Base-by-base conservation (phyloP, 2,888 invertebrate species). In the Margaritifera margaritifera region DNA sequence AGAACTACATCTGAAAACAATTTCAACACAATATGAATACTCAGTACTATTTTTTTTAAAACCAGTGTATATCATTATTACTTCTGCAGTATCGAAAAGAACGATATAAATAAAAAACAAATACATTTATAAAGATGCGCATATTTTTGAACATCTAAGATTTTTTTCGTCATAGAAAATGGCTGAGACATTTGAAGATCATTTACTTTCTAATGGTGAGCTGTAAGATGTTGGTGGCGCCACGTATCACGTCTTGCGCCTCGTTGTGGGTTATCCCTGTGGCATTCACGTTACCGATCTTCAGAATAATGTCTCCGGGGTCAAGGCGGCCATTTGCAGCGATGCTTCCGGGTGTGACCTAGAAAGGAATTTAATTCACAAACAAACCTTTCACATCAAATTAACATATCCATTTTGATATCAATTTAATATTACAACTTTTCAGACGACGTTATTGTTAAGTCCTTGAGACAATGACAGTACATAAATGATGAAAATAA, bases 261-360 rank as follows among this genome's bases (percentile, higher is more conserved):
- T 89, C 85, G 58, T 73, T 79, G 70, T 88, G 87, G 24, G 86
- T 82, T 52, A 89, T 79, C 56, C 81, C 76, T 18, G 78, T 77
- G 2, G 89, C 86, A 68, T 86, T 83, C n/a, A 81, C 81, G 69
- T 84, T 86, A 6, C 85, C 87, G 22, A 89, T 86, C 75, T 86
- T 84, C 58, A 87, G 74, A 54, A 89, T 81, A 55, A 86, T 76
- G 75, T 89, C 89, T 24, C 88, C 89, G 6, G 79, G 76, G 25
- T 66, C 68, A 54, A 89, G 77, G 42, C 42, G 42, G 11, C 81
- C 82, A 56, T 67, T 71, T 8, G 86, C 77, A 19, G 89, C 87
- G 8, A 89, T 85, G 69, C 87, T 88, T 27, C 89, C 89, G 6
- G 86, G 84, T 25, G 86, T 87, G 55, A 89, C 89, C 89, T 89